Conservation (phyloP, 2,888 invertebrate genomes). For the Cacoxenus indagator region DNA sequence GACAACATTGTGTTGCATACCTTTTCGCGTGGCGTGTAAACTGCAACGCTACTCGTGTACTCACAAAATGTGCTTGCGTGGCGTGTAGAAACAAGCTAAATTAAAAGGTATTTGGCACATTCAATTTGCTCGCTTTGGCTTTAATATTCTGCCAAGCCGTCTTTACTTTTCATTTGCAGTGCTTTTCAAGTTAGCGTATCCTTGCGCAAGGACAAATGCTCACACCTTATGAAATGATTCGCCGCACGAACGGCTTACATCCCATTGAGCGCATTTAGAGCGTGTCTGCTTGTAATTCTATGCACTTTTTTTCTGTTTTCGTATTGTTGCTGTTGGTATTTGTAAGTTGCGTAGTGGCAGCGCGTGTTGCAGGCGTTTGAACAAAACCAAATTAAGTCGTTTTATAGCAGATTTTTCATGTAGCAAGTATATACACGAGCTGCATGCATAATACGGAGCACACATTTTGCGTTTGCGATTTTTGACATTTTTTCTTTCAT, state of each 20-base stretch:
- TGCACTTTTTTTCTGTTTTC: background rate
- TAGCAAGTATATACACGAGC: background rate
- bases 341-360: background rate
- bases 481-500: background rate
- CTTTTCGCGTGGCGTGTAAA: background rate
- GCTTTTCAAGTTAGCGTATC: background rate
- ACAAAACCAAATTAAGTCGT: slow-evolving; percentile 2
- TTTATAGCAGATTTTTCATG: slow-evolving; percentile 8
- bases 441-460: background rate
- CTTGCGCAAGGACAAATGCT: background rate
- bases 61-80: background rate
- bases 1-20: background rate
- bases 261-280: background rate
- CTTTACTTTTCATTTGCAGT: background rate
- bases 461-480: background rate
- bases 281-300: background rate
- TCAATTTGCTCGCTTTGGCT: slow-evolving; percentile 3
- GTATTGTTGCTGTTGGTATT: background rate
- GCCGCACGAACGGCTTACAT: background rate
- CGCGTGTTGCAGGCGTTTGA: background rate
- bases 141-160: background rate
- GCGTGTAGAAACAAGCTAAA: background rate
- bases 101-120: slow-evolving; percentile 7
- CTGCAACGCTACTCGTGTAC: background rate
- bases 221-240: background rate